phyloP scores from a whole-genome alignment of 2,113 vertebrate species.

The Verasper variegatus region DNA sequence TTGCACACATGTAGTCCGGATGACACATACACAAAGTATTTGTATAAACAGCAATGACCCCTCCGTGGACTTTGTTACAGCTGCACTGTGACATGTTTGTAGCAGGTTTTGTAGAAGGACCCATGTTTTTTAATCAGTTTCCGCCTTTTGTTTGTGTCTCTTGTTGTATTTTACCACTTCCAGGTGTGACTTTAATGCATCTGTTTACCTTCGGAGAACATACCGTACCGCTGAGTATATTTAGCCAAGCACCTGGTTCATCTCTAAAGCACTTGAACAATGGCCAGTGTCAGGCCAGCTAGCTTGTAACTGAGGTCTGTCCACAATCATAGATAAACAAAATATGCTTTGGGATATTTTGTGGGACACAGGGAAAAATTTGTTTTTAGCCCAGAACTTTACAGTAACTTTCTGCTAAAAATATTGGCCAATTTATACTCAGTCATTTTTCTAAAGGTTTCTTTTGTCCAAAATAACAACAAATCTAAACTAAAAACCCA shows the following conservation, averaged over 20 bases:
- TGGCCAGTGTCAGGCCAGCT: background rate
- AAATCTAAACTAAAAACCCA: background rate
- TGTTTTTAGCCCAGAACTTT: background rate
- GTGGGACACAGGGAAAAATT: background rate
- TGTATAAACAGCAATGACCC: background rate
- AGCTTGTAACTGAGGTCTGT: background rate
- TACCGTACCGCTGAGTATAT: background rate
- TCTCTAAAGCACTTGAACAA: background rate
- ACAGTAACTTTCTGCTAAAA: background rate
- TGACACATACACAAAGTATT: background rate
- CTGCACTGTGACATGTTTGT: background rate
- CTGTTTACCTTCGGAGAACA: background rate
- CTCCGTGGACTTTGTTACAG: no score
- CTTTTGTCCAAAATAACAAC: background rate
- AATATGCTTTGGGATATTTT: background rate
- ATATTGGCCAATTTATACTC: background rate
- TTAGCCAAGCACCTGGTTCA: background rate
- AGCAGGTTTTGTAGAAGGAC: background rate
- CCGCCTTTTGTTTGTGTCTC: background rate
- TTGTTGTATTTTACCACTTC: background rate
- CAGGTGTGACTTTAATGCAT: background rate
- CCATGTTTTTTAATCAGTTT: background rate
- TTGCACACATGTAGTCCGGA: no score
- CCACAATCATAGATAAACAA: background rate
- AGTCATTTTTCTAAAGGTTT: background rate